A percentile compares a stretch with the other conserved stretches of the same genome.
Conservation (phyloP, 2,888 invertebrate species). For the Dicycla oo region DNA sequence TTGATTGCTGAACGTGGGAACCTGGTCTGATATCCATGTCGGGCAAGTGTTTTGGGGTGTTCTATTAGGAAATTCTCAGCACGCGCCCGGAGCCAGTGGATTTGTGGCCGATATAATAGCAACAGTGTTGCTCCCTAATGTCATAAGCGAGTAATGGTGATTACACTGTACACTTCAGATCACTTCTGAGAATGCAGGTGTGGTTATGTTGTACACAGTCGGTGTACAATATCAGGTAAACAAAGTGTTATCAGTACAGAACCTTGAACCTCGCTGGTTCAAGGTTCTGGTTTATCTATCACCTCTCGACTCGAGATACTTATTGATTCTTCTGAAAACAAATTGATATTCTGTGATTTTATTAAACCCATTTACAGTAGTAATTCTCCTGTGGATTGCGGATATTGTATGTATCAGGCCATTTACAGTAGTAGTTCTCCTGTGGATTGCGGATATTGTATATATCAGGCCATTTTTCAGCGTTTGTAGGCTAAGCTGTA, state of each 20-base stretch:
- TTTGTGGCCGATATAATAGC: not conserved
- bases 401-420: too few species aligned
- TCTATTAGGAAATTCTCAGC: too few species aligned
- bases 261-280: slow-evolving; percentile 22
- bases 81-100: too few species aligned
- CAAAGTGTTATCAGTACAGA: slow-evolving; percentile 21
- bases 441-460: too few species aligned
- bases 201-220: not conserved
- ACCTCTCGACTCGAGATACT: slow-evolving; percentile 3
- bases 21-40: too few species aligned
- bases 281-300: too few species aligned
- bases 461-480: not conserved
- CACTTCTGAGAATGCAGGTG: not conserved
- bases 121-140: not conserved
- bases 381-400: not conserved
- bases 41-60: not conserved
- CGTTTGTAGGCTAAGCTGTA: not conserved
- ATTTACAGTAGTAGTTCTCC: too few species aligned
- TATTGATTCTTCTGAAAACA: not conserved
- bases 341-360: not conserved
- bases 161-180: not conserved
- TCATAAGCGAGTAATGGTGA: not conserved
- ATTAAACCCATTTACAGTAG: not conserved
- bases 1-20: too few species aligned
- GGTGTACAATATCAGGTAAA: not conserved